Conservation (phyloP, 2,113 vertebrate genomes). For the Mesoclemmys tuberculata region DNA sequence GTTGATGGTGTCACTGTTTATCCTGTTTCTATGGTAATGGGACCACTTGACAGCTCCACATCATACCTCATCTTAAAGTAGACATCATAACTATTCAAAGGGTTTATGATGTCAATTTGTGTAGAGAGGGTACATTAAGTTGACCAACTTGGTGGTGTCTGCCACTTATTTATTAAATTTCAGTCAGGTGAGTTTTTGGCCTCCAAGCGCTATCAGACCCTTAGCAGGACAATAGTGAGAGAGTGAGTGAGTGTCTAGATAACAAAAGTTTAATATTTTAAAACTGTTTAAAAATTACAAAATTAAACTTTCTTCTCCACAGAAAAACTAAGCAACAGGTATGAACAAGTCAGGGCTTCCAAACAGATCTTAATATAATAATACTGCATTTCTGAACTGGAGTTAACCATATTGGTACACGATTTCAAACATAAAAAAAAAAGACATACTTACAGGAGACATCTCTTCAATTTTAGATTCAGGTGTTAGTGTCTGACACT, state of each 20-base stretch:
- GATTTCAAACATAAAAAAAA: background rate
- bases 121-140: background rate
- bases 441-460: slow-evolving; percentile 84
- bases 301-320: background rate
- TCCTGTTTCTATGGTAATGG: too few species aligned
- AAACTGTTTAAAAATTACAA: background rate
- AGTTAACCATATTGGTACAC: background rate
- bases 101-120: background rate
- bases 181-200: background rate
- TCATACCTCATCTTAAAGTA: too few species aligned
- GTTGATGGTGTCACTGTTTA: too few species aligned
- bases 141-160: background rate
- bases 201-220: background rate
- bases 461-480: slow-evolving; percentile 78
- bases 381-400: background rate
- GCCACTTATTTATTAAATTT: background rate
- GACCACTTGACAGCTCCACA: too few species aligned
- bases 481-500: slow-evolving; percentile 77
- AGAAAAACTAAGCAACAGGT: background rate
- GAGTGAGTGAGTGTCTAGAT: background rate
- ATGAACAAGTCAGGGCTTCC: background rate
- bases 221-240: background rate
- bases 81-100: background rate
- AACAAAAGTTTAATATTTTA: background rate
- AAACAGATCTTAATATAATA: background rate